These are phyloP conservation scores for Recurvirostra avosetta DNA, from an alignment of 2,113 vertebrate genomes.

Conservation along the genomic window DNA sequence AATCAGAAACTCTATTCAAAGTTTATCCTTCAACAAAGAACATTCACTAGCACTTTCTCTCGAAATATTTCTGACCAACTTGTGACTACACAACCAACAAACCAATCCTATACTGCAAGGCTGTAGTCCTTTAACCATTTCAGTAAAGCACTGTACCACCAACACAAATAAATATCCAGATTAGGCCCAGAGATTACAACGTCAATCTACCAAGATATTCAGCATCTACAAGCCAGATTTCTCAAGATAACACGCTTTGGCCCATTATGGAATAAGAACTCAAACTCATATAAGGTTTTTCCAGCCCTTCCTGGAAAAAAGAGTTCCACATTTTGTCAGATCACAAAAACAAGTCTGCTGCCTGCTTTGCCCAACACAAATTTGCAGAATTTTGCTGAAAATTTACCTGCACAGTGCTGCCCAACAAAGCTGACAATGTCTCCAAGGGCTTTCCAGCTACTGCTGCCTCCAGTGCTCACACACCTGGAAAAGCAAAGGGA, in stretches of 20 bases:
- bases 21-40: not conserved
- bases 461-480: not conserved
- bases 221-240: not conserved
- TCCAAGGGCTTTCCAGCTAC: not conserved
- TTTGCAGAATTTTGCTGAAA: not conserved
- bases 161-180: not conserved
- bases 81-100: not conserved
- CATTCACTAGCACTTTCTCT: not conserved
- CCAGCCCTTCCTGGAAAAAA: not conserved
- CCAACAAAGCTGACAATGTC: accelerated
- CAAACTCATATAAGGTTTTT: not conserved
- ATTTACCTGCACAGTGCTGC: not conserved
- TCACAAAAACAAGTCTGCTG: not conserved
- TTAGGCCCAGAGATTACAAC: not conserved
- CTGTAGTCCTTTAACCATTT: not conserved
- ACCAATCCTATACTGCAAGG: not conserved
- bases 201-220: not conserved
- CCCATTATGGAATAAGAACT: not conserved
- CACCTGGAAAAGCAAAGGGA: not conserved
- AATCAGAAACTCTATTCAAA: not conserved
- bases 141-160: not conserved
- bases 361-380: not conserved
- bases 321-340: not conserved
- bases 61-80: not conserved
- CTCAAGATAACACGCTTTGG: not conserved